phyloP scores from a whole-genome alignment of 92 coral and sea anemone species.

The Bergia sp. region DNA sequence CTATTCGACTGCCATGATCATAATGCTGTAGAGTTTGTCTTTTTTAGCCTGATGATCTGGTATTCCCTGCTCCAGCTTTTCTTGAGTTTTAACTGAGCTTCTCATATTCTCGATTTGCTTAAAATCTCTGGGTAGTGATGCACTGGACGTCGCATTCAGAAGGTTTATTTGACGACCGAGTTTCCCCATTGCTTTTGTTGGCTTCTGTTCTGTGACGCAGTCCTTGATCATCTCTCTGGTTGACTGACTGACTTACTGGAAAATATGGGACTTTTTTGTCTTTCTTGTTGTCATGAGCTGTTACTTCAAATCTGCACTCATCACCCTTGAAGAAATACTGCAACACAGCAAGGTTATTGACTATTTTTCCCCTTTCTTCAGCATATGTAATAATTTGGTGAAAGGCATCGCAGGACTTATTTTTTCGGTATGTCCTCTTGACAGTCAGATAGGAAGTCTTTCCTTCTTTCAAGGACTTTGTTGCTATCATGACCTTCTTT shows the following conservation, averaged over 20 bases:
- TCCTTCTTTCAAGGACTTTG: no score
- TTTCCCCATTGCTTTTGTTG: conserved; percentile 53
- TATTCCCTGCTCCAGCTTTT: conserved; percentile 56
- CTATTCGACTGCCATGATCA: conserved; percentile 59
- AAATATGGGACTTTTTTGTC: conserved; percentile 51
- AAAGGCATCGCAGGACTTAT: conserved; percentile 54
- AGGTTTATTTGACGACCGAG: conserved; percentile 51
- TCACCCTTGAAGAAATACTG: conserved; percentile 57
- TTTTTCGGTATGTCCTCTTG: conserved; percentile 55
- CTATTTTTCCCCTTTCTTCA: conserved; percentile 18
- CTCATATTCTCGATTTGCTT: conserved; percentile 55
- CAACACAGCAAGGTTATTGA: conserved; percentile 46
- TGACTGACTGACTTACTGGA: conserved; percentile 46
- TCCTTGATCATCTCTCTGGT: conserved; percentile 47
- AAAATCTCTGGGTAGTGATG: conserved; percentile 55
- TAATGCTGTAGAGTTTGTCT: conserved; percentile 60
- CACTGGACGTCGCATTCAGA: conserved; percentile 51
- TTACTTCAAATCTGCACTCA: conserved; percentile 48
- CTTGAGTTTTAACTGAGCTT: conserved; percentile 39
- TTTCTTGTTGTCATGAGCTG: conserved; percentile 59
- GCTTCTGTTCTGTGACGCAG: conserved; percentile 49
- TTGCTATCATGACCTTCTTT: neutral
- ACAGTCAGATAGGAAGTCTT: conserved; percentile 38
- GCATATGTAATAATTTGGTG: conserved; percentile 46
- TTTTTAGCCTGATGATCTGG: conserved; percentile 45